Base-by-base conservation (phyloP, 2,888 invertebrate species). In the Mesorhabditis spiculigera region DNA sequence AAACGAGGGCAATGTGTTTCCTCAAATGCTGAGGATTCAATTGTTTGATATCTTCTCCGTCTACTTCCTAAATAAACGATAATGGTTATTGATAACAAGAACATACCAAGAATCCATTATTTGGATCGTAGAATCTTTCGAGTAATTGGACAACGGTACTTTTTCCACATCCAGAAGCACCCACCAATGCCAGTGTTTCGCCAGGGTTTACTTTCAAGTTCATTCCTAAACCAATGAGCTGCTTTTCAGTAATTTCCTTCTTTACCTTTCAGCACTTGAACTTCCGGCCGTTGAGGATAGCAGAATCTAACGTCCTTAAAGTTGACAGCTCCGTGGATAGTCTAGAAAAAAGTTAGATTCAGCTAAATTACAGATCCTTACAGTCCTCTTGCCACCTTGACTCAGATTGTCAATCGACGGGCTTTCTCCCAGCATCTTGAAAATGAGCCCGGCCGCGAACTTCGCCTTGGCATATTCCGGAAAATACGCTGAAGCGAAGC, bases 41-140 rank as follows among this genome's bases (percentile, higher is more conserved):
- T n/a, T 72, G 64, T 4, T 65, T 45, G 8, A 87, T 78, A n/a
- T 85, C 82, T 10, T 80, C 66, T 16, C 80, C 80, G 71, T 87
- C 87, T 13, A 87, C 75, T 10, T 70, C 61, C 77, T 81, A 62
- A 69, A 73, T 66, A 13, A 16, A 4, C 41, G 28, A 44, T 63
- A 45, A 16, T 10, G 63, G 16, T 61, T n/a, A 16, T 65, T 16
- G 10, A 65, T 16, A 43, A 65, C 4, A 10, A 6, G 8, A 43
- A 65, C 76, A 67, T 13, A 90, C 89, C 73, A 92, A 90, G 61
- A 88, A 83, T 6, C 93, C 93, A 4, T 86, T 87, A 5, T 87
- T 87, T 0, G 92, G 91, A 85, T 93, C 93, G 85, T 94, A 94
- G 86, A 93, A 93, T 71, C 93, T 88, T 87, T 93, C 91, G 0